phyloP scores from a whole-genome alignment of 2,113 vertebrate genomes.

The Poecile atricapillus region DNA sequence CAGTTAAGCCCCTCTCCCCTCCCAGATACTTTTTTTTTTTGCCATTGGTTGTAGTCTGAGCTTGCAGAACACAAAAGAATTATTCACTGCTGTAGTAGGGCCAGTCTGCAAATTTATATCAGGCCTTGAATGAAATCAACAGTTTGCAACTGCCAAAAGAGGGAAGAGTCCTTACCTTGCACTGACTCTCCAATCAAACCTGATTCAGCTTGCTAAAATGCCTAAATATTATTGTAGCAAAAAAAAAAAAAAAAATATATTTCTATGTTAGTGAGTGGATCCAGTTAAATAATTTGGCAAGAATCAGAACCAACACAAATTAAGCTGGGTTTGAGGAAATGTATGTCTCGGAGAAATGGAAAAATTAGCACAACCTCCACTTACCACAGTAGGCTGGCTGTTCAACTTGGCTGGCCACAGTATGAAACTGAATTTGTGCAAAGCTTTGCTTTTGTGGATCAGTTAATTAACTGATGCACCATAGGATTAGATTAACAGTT shows the following conservation, averaged over 20 bases:
- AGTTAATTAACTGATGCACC: not conserved
- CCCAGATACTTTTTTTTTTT: not conserved
- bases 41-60: not conserved
- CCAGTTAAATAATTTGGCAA: not conserved
- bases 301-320: not conserved
- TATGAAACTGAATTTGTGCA: not conserved
- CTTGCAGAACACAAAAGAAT: not conserved
- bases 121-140: not conserved
- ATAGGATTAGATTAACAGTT: not conserved
- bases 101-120: not conserved
- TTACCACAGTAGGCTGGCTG: not conserved
- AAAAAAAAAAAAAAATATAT: not conserved
- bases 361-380: not conserved
- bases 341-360: accelerated
- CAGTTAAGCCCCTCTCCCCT: not conserved
- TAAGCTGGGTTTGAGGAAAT: not conserved
- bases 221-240: not conserved
- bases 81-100: not conserved
- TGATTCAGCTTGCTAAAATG: not conserved
- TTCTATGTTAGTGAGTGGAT: not conserved
- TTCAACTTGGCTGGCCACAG: not conserved
- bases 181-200: not conserved
- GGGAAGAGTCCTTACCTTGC: not conserved
- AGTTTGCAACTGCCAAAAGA: not conserved
- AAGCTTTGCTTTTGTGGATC: not conserved